phyloP scores from a whole-genome alignment of 2,888 invertebrate species.

The Elysia crispata region DNA sequence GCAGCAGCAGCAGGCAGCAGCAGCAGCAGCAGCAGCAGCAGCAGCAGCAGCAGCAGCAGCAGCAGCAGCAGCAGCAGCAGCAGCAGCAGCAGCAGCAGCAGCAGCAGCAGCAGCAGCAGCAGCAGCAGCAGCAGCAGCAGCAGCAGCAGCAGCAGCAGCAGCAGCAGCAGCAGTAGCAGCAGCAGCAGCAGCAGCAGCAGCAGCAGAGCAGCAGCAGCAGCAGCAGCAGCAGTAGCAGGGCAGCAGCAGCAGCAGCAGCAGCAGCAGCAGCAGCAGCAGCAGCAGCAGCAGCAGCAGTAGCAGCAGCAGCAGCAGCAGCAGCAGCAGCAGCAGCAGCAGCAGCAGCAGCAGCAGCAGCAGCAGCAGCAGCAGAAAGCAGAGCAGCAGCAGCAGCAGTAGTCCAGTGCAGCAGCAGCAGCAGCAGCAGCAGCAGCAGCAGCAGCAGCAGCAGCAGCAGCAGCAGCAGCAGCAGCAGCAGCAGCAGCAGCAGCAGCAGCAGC shows the following conservation, averaged over 20 bases:
- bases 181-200: too few relatives aligned
- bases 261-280: slow-evolving; percentile 9
- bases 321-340: background rate
- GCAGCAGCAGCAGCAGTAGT: too few relatives aligned
- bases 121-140: background rate
- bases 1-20: too few relatives aligned
- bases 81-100: background rate
- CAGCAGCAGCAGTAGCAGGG: background rate
- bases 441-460: slow-evolving; percentile 4
- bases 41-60: background rate
- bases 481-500: background rate
- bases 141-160: background rate
- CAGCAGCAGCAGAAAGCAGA: too few relatives aligned
- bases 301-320: background rate
- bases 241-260: background rate
- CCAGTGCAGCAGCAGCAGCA: background rate
- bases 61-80: background rate
- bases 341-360: slow-evolving; percentile 9
- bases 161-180: background rate
- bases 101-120: background rate
- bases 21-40: background rate
- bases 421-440: background rate
- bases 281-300: slow-evolving; percentile 4
- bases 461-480: slow-evolving; percentile 9
- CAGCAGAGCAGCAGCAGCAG: too few relatives aligned